These are phyloP conservation scores for Euzophera pinguis DNA, from an alignment of 2,888 invertebrate species.

Conservation along the genomic window DNA sequence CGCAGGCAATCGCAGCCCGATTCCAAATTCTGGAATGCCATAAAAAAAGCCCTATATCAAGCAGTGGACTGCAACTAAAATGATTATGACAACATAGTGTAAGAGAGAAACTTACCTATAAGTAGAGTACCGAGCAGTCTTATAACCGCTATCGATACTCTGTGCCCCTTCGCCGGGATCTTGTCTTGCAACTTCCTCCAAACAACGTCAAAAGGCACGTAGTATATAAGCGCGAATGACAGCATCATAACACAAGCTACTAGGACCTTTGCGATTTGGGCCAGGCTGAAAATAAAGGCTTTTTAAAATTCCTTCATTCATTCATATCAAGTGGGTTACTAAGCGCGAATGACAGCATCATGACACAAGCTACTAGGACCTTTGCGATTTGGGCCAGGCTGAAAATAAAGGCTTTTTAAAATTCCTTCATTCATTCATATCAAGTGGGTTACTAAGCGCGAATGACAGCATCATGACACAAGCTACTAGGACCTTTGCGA, in stretches of 20 bases:
- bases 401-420: conserved; percentile 18
- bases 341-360: conserved; percentile 75
- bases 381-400: conserved; percentile 89
- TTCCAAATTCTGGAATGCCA: no score
- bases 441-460: no score
- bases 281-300: conserved; percentile 71
- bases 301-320: no score
- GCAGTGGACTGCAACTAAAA: no score
- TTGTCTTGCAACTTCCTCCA: conserved; percentile 84
- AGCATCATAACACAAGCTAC: conserved; percentile 94
- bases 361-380: conserved; percentile 90
- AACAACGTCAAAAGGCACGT: conserved; percentile 94
- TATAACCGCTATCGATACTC: conserved; percentile 60
- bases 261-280: conserved; percentile 88
- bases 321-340: no score
- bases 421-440: no score
- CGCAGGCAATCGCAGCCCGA: no score
- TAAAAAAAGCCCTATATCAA: no score
- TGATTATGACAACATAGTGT: no score
- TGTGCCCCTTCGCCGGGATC: conserved; percentile 63
- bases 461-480: conserved; percentile 84
- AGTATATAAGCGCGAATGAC: conserved; percentile 95
- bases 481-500: conserved; percentile 91
- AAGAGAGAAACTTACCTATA: conserved; percentile 55
- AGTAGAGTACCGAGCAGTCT: conserved; percentile 52